Conservation (phyloP, 2,888 invertebrate genomes). For the Heliconius cydno region DNA sequence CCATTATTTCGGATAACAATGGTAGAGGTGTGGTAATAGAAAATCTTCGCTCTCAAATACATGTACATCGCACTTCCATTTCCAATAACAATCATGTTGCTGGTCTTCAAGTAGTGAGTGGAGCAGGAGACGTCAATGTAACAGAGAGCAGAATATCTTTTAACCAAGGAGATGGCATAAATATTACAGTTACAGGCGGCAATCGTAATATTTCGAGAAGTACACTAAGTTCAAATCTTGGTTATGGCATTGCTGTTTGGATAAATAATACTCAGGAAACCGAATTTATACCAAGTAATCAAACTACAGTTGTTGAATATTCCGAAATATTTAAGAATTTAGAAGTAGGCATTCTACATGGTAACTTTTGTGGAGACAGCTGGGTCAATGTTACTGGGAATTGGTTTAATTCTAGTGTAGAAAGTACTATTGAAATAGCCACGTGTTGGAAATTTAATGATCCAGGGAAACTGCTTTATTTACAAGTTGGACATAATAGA, state of each 20-base stretch:
- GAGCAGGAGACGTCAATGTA: constrained; percentile 96
- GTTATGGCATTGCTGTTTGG: constrained; percentile 95
- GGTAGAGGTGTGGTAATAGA: constrained; percentile 98
- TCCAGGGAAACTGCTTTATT: constrained; percentile 78
- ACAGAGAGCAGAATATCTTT: constrained; percentile 94
- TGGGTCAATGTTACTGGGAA: constrained; percentile 97
- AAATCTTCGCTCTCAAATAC: constrained; percentile 94
- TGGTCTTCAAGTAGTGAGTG: constrained; percentile 94
- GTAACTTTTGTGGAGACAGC: constrained; percentile 94
- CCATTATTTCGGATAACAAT: constrained; percentile 93
- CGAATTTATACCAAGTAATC: constrained; percentile 91
- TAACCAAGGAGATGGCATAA: constrained; percentile 97
- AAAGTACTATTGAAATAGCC: constrained; percentile 91
- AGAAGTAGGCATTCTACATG: constrained; percentile 94
- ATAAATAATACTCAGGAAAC: constrained; percentile 91
- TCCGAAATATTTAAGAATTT: constrained; percentile 94
- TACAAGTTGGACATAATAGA: constrained; percentile 93
- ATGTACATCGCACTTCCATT: constrained; percentile 91
- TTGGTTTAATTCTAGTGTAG: constrained; percentile 90
- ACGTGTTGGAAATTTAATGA: constrained; percentile 90
- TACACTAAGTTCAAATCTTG: constrained; percentile 92
- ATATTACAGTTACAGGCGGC: constrained; percentile 97
- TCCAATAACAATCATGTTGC: constrained; percentile 95
- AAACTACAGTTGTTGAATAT: constrained; percentile 93
- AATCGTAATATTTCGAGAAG: constrained; percentile 95